These are phyloP conservation scores for Parochlus steinenii DNA, from an alignment of 2,888 invertebrate genomes.

Conservation along the genomic window DNA sequence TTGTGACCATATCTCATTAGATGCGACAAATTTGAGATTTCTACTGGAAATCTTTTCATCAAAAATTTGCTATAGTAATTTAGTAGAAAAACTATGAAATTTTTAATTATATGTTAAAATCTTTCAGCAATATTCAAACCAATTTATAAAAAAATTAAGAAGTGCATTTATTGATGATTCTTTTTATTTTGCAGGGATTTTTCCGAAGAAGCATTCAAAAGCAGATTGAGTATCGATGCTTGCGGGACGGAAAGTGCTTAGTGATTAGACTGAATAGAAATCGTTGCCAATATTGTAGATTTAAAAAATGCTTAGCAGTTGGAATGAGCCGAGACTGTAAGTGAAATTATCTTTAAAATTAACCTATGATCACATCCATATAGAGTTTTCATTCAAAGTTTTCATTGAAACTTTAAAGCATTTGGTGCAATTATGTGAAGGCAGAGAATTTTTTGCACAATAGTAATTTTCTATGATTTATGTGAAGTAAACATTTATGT, in stretches of 20 bases:
- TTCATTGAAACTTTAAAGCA: too few relatives aligned
- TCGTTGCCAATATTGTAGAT: slow-evolving; percentile 90
- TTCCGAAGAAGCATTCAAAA: slow-evolving; percentile 92
- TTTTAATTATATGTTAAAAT: slow-evolving; percentile 1
- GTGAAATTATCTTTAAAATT: slow-evolving; percentile 32
- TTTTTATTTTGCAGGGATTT: slow-evolving; percentile 56
- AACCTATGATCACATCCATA: too few relatives aligned
- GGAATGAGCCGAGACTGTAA: slow-evolving; percentile 96
- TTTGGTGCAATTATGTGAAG: too few relatives aligned
- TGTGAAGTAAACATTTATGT: too few relatives aligned
- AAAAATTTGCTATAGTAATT: background rate
- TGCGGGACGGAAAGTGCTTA: slow-evolving; percentile 85
- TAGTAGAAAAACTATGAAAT: background rate
- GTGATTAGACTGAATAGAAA: slow-evolving; percentile 87
- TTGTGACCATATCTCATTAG: too few relatives aligned
- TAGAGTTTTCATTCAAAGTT: too few relatives aligned
- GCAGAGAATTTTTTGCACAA: too few relatives aligned
- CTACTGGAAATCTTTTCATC: background rate
- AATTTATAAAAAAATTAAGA: too few relatives aligned
- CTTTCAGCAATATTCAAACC: too few relatives aligned
- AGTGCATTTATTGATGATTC: too few relatives aligned
- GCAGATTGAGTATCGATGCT: slow-evolving; percentile 89
- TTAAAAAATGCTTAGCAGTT: slow-evolving; percentile 90
- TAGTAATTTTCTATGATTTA: too few relatives aligned
- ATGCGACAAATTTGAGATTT: too few relatives aligned